Evolutionary conservation across 2,797 vertebrate species (phyloP).

Genomic region (Anguilla megastoma): DNA sequence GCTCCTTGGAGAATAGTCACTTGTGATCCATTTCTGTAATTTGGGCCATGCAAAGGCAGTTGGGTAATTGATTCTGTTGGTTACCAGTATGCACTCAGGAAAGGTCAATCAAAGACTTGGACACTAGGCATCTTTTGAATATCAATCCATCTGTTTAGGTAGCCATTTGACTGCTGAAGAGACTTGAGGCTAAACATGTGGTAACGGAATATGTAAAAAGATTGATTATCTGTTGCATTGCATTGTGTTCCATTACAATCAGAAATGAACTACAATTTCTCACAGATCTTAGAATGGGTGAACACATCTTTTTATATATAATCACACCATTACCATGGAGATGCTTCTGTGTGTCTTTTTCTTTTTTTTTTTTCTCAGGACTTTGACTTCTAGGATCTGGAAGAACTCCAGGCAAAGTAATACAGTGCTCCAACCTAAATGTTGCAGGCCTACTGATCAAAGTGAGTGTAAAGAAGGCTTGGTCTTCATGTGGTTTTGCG

Average conservation of each 20-base stretch:
- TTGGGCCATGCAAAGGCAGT: too few species aligned
- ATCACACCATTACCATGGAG: conserved; percentile 11
- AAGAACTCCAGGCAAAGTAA: conserved; percentile 58
- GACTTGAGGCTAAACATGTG: background rate
- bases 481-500: conserved; percentile 71
- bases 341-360: background rate
- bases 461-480: conserved; percentile 53
- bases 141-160: background rate
- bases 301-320: conserved; percentile 3
- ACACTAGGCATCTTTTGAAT: background rate
- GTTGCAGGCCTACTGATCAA: conserved; percentile 67
- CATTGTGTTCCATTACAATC: background rate
- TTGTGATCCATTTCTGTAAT: background rate
- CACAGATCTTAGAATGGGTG: background rate
- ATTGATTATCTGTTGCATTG: background rate
- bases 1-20: background rate
- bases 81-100: background rate
- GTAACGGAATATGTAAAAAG: background rate
- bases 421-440: conserved; percentile 61
- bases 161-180: background rate
- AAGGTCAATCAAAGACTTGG: background rate
- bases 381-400: conserved; percentile 50
- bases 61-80: background rate
- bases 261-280: background rate
- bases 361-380: conserved; percentile 15